A percentile compares a stretch with the other conserved stretches of the same genome.
Evolutionary conservation across 2,113 vertebrate species (phyloP).

Genomic region (Peromyscus leucopus): DNA sequence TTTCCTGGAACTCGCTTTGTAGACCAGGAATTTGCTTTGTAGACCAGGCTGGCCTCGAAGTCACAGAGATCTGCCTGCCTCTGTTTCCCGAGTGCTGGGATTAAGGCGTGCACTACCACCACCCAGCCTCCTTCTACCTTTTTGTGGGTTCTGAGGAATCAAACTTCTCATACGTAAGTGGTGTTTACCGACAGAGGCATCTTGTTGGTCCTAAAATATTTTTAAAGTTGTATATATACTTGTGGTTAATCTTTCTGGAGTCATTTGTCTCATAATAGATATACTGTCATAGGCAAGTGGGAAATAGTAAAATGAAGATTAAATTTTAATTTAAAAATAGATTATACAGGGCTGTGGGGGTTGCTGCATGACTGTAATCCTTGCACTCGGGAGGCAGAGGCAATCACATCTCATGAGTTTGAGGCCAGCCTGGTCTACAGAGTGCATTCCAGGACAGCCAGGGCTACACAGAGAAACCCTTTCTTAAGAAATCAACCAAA

Average conservation of each 20-base stretch:
- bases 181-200: background rate
- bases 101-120: too few species aligned
- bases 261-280: background rate
- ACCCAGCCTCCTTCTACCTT: background rate
- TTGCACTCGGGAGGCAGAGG: background rate
- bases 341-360: background rate
- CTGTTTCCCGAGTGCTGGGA: too few species aligned
- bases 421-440: background rate
- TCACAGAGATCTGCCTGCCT: too few species aligned
- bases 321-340: slow-evolving; percentile 34
- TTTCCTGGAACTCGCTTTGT: too few species aligned
- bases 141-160: background rate
- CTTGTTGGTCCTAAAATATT: background rate
- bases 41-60: too few species aligned
- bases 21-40: too few species aligned
- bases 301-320: slow-evolving; percentile 32
- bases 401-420: background rate
- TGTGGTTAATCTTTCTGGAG: background rate
- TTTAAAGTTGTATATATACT: background rate
- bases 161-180: background rate
- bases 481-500: background rate
- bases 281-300: background rate
- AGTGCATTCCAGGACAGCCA: background rate
- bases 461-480: background rate
- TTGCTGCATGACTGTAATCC: background rate